These are phyloP conservation scores for Thecocarcelia acutangulata DNA, from an alignment of 2,888 invertebrate species.

Conservation along the genomic window DNA sequence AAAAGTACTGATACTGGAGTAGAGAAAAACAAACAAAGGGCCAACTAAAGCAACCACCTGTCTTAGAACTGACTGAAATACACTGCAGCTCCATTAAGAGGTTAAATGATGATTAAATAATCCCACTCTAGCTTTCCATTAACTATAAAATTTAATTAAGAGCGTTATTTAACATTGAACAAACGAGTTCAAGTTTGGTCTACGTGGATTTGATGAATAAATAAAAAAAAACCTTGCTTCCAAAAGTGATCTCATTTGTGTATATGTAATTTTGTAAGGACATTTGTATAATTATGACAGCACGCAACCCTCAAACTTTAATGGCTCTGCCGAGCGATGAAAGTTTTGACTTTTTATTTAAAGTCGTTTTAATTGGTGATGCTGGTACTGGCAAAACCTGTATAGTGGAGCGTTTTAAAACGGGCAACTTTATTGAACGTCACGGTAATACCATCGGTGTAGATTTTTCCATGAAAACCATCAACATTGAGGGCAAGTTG, in stretches of 20 bases:
- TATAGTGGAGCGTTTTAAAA: conserved; percentile 97
- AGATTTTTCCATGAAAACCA: conserved; percentile 99
- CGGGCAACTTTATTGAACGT: conserved; percentile 96
- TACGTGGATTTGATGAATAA: not conserved
- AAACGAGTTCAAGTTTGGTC: not conserved
- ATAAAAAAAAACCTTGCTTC: too few relatives aligned
- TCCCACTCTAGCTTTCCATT: too few relatives aligned
- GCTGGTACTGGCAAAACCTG: conserved; percentile 96
- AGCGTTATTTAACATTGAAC: not conserved
- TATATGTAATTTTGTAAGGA: conserved; percentile 4
- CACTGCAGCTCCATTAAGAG: conserved; percentile 11
- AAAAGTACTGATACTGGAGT: not conserved
- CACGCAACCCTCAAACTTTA: conserved; percentile 88
- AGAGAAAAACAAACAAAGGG: not conserved
- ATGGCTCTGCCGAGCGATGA: conserved; percentile 89
- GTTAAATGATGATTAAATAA: not conserved
- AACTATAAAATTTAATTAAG: not conserved
- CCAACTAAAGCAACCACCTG: conserved; percentile 53
- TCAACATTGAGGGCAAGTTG: conserved; percentile 95
- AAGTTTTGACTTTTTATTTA: conserved; percentile 95
- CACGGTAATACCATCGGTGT: conserved; percentile 99
- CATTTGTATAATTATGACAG: conserved; percentile 83
- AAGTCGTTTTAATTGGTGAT: conserved; percentile 95
- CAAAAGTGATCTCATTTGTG: conserved; percentile 44
- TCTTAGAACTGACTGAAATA: not conserved